Base-by-base conservation (phyloP, 2,113 vertebrate species). In the Nibea coibor region DNA sequence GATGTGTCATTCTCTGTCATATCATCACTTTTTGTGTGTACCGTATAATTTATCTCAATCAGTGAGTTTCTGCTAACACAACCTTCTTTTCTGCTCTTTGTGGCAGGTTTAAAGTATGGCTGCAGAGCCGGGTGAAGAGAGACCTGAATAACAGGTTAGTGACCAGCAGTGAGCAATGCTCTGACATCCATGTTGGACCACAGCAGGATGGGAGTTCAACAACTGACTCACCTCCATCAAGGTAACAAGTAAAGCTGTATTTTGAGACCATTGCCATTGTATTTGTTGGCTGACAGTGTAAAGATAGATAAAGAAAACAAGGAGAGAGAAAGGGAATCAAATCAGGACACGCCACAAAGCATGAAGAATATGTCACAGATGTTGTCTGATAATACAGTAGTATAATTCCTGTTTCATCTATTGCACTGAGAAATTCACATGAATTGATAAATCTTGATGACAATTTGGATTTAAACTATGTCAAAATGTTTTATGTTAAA, bases 101-200 rank as follows among this genome's bases (percentile, higher is more conserved):
- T n/a, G 53, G 42, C 87, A 98, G 97, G 87, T 94, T 96, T 88
- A 94, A 86, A 88, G 91, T 89, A 24, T 96, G 95, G 95, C 89
- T 95, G 72, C 84, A 94, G 73, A 95, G 88, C 86, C 93, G 92
- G 64, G 87, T 85, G 61, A 96, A 92, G 87, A 92, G 95, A 77
- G 96, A 97, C 67, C 67, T 95, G 75, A 85, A 71, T 63, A 84
- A 51, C 48, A 77, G 66, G 67, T 80, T 19, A 26, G 71, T 26
- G 65, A 58, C 65, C 39, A 56, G 31, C 19, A 42, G 59, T 17
- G 78, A 61, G 51, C 51, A 3, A 14, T 48, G 28, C 35, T 59
- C 76, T 3, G 69, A 67, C 14, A 3, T 61, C 42, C 63, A 45
- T 15, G 47, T 22, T 83, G 95, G 47, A 8, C 91, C 69, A 67